Percentiles rank a stretch among this genome's conserved stretches.
Evolutionary conservation across 2,888 invertebrate genomes (phyloP).

Genomic region (Adineta ricciae): DNA sequence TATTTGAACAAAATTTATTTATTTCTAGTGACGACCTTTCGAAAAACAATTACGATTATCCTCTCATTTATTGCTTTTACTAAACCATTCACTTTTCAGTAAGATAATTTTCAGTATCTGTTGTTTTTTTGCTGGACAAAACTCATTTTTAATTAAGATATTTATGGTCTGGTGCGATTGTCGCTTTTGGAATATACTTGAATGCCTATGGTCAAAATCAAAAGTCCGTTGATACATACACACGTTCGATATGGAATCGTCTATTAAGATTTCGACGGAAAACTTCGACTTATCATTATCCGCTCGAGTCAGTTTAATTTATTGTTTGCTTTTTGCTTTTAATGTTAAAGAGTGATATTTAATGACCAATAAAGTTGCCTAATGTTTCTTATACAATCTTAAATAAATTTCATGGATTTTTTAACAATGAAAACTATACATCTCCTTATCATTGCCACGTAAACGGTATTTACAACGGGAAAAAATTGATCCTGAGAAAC

Average conservation of each 20-base stretch:
- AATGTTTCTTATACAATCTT: no score
- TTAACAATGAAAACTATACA: no score
- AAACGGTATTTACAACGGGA: no score
- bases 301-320: neutral
- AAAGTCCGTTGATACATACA: neutral
- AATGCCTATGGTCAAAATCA: conserved; percentile 73
- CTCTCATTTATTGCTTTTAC: conserved; percentile 83
- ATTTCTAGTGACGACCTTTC: conserved; percentile 55
- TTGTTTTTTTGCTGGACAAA: no score
- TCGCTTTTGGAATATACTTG: conserved; percentile 78
- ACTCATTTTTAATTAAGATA: neutral
- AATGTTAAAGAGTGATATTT: no score
- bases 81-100: conserved; percentile 85
- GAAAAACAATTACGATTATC: conserved; percentile 77
- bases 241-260: neutral
- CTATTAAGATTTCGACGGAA: neutral
- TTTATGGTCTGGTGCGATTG: conserved; percentile 72
- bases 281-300: neutral
- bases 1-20: no score
- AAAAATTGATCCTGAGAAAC: no score
- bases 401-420: no score
- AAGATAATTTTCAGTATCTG: neutral
- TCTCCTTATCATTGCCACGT: no score
- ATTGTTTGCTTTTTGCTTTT: neutral
- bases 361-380: no score